These are phyloP conservation scores for Phalacrocorax carbo DNA, from an alignment of 2,113 vertebrate genomes.

Conservation along the genomic window DNA sequence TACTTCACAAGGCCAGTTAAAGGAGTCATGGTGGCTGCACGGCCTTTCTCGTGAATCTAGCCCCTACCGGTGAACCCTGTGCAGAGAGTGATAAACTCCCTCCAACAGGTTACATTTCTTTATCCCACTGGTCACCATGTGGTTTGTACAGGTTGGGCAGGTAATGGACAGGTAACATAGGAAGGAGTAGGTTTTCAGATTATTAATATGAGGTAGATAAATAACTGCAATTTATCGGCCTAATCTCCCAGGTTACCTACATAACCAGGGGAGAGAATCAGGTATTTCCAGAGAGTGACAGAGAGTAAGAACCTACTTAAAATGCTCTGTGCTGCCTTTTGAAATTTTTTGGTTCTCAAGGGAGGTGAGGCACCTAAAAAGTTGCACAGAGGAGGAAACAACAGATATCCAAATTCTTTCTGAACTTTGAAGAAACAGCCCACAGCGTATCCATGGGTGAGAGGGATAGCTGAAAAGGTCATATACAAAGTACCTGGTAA, in stretches of 20 bases:
- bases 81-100: not conserved
- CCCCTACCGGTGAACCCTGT: accelerated
- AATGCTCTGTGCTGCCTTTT: not conserved
- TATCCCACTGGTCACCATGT: not conserved
- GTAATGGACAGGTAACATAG: not conserved
- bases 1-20: not conserved
- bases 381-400: not conserved
- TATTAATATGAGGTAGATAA: not conserved
- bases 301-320: not conserved
- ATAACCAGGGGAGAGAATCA: not conserved
- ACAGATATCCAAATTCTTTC: not conserved
- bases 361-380: not conserved
- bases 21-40: not conserved
- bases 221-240: not conserved
- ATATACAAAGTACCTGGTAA: not conserved
- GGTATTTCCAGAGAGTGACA: not conserved
- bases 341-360: not conserved
- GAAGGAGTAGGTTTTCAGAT: not conserved
- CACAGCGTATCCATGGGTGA: not conserved
- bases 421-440: not conserved
- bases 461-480: not conserved
- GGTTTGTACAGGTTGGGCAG: not conserved
- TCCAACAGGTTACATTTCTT: not conserved
- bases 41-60: not conserved
- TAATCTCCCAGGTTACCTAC: not conserved